A percentile compares a stretch with the other conserved stretches of the same genome.
Evolutionary conservation across 1,140 invertebrate genomes (phyloP).

Genomic region (Leptoteleia sp.): DNA sequence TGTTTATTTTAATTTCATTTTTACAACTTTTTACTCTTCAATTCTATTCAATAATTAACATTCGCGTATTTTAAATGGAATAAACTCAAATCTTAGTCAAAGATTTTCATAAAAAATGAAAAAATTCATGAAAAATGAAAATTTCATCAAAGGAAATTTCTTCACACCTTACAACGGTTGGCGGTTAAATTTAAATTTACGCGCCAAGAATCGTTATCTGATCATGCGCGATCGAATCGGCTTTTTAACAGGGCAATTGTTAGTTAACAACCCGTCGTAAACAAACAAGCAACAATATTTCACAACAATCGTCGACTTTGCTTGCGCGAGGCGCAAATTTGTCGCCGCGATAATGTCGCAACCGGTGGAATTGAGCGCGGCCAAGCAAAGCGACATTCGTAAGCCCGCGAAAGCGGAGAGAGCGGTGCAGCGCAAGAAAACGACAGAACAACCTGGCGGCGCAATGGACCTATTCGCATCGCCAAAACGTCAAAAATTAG

Average conservation of each 20-base stretch:
- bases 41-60: no score
- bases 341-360: conserved; percentile 6
- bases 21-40: no score
- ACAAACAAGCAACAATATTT: conserved; percentile 46
- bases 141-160: no score
- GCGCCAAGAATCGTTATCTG: conserved; percentile 20
- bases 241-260: conserved; percentile 66
- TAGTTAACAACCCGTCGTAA: conserved; percentile 68
- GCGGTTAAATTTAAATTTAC: conserved; percentile 48
- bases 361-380: conserved; percentile 11
- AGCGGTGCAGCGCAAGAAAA: conserved; percentile 71
- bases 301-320: not conserved
- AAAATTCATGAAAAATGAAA: no score
- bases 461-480: conserved; percentile 78
- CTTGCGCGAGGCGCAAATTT: not conserved
- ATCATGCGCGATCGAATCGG: conserved; percentile 54
- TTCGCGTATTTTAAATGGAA: no score
- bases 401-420: conserved; percentile 75
- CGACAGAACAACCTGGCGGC: conserved; percentile 68
- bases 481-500: conserved; percentile 77
- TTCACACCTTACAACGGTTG: no score
- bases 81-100: no score
- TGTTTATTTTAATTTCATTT: no score
- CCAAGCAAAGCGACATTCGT: conserved; percentile 61
- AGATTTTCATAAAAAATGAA: no score